Base-by-base conservation (phyloP, 1,140 invertebrate genomes). In the Drosophila fuyamai region DNA sequence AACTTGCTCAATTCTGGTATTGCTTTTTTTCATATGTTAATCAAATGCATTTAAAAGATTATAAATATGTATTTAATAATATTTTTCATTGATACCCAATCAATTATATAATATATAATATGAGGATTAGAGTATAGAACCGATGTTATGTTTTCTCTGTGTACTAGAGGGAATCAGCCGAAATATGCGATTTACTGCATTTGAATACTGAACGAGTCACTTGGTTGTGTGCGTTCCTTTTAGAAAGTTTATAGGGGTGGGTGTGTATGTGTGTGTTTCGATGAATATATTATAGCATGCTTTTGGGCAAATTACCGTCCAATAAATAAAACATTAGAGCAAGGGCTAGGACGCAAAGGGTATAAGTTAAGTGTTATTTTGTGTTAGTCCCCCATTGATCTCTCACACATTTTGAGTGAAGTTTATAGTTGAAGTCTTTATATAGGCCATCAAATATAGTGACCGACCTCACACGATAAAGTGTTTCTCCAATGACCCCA, bases 271-370 rank as follows among this genome's bases (percentile, higher is more conserved):
- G 41, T 41, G 35, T 57, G 32, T 23, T 47, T 50, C 74, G 40
- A 76, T 86, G 83, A 88, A 86, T 86, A 86, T 82, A 88, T 86
- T 67, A 86, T 77, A 67, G 83, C 76, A 57, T 76, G 82, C 82
- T 86, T 86, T 88, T 82, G 79, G 79, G 79, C 66, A 76, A 88
- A 83, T 88, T 86, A 62, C 62, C 59, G 66, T 53, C 63, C 55
- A 59, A 88, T 86, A 86, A 79, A 86, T 88, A 83, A 82, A 77
- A 81, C 62, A 76, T 65, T 27, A 35, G 43, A 43, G 18, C 41
- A 44, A 36, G 27, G 40, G 16, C 18, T 36, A 10, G 46, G 46
- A 63, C 32, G 43, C 46, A 48, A 43, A 14, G n/a, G 16, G 9
- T 32, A 18, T 13, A 29, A 14, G 27, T 27, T 48, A 36, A 65